Conservation (phyloP, 2,113 vertebrate genomes). For the Mugil cephalus region DNA sequence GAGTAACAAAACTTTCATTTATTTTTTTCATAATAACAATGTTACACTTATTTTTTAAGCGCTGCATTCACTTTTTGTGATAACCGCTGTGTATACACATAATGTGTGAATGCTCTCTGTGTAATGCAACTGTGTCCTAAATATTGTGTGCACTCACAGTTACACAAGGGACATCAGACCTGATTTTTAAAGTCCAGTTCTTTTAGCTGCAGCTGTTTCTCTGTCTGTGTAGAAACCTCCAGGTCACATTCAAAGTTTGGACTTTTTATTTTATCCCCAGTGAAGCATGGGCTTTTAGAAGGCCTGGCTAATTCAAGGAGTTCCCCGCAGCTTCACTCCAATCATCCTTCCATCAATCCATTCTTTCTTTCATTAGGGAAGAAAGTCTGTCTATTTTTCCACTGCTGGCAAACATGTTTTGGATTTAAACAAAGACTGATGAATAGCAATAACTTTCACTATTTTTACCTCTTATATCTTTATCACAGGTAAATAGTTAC, state of each 20-base stretch:
- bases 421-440: background rate
- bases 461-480: background rate
- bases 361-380: background rate
- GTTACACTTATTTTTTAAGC: too few relatives aligned
- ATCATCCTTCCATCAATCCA: background rate
- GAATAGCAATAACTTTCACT: background rate
- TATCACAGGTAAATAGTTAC: background rate
- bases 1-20: too few relatives aligned
- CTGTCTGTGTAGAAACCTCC: slow-evolving; percentile 13
- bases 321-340: slow-evolving; percentile 18
- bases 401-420: background rate
- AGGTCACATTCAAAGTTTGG: slow-evolving; percentile 18
- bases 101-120: background rate
- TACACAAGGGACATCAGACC: slow-evolving; percentile 8
- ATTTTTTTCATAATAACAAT: too few relatives aligned
- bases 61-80: too few relatives aligned
- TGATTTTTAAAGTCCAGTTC: background rate
- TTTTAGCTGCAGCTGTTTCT: background rate
- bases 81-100: too few relatives aligned
- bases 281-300: slow-evolving; percentile 51
- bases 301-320: slow-evolving; percentile 33
- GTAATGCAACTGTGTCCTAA: background rate
- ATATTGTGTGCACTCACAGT: slow-evolving; percentile 2
- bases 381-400: background rate
- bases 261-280: slow-evolving; percentile 16